Evolutionary conservation across 2,113 vertebrate genomes (phyloP), one percentile per base, ranked within the genome.

Genomic region (Cettia cetti): DNA sequence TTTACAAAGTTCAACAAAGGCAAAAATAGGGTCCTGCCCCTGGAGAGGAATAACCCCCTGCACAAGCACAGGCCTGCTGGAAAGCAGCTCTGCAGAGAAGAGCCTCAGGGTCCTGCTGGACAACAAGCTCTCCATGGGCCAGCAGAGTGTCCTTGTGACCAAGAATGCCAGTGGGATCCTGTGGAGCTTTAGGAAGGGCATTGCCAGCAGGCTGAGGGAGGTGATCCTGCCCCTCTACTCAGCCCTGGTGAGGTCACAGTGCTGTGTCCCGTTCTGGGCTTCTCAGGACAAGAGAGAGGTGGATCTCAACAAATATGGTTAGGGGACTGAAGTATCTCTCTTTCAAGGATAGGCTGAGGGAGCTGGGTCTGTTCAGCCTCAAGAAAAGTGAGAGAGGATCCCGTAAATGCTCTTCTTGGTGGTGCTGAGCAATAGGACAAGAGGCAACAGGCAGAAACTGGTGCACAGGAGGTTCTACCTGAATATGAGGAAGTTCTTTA

Each of bases 11-110:
- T 42, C 42, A 57, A 9, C 26, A 35, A 49, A 57, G 26, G 3
- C 0, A 2, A 88, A 10, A 1, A 13, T 7, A 17, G 35, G 11
- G 24, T 64, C 5, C 31, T 64, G 1, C 15, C 31, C 0, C 8
- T 42, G 42, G 42, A 31, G 18, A 37, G 6, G 15, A 71, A 19
- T 11, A 37, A 3, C 7, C 9, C 3, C 49, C 4, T 10, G 42
- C 6, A 56, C 21, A 21, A 64, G 35, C 20, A 56, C 9, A 42
- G 56, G 23, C 28, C 30, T 18, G 20, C 5, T 63, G 35, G 35
- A 7, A 79, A 30, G 26, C 20, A 79, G 26, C 14, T 49, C 26
- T 50, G 15, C 3, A 6, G 26, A 10, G 75, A 61, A 13, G 33
- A 15, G 23, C 14, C 26, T 31, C 3, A 2, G 7, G 7, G 2